Evolutionary conservation across 2,888 invertebrate species (phyloP).

Genomic region (Campaea margaritaria): DNA sequence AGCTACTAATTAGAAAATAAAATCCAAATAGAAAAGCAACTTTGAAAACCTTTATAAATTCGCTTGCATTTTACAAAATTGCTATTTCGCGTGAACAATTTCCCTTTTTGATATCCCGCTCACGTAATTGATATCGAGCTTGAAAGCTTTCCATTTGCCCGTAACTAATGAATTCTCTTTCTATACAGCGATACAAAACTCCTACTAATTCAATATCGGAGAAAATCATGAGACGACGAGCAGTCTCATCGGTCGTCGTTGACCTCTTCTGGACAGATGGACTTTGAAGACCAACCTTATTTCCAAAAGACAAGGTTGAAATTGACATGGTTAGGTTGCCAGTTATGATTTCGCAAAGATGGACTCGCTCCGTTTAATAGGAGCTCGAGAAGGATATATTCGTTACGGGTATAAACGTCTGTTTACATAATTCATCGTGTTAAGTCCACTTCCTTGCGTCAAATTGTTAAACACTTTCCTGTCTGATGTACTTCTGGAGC

Average conservation of each 20-base stretch:
- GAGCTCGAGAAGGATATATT: conserved; percentile 63
- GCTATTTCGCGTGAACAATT: conserved; percentile 9
- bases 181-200: conserved; percentile 6
- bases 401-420: conserved; percentile 55
- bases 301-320: background rate
- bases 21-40: too few relatives aligned
- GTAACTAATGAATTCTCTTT: conserved; percentile 12
- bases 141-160: conserved; percentile 24
- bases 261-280: background rate
- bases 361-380: conserved; percentile 60
- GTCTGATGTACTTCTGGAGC: background rate
- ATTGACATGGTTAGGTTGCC: conserved; percentile 1
- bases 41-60: too few relatives aligned
- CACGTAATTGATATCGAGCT: conserved; percentile 9
- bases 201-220: conserved; percentile 40
- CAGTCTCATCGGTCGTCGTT: conserved; percentile 49
- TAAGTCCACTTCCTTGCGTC: conserved; percentile 39
- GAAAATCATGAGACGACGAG: conserved; percentile 51
- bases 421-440: conserved; percentile 61
- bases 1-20: background rate
- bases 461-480: conserved; percentile 31
- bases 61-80: too few relatives aligned
- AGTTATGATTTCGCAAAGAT: conserved; percentile 44
- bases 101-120: conserved; percentile 4
- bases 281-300: conserved; percentile 6